phyloP scores from a whole-genome alignment of 2,113 vertebrate species.

The Eira barbara region DNA sequence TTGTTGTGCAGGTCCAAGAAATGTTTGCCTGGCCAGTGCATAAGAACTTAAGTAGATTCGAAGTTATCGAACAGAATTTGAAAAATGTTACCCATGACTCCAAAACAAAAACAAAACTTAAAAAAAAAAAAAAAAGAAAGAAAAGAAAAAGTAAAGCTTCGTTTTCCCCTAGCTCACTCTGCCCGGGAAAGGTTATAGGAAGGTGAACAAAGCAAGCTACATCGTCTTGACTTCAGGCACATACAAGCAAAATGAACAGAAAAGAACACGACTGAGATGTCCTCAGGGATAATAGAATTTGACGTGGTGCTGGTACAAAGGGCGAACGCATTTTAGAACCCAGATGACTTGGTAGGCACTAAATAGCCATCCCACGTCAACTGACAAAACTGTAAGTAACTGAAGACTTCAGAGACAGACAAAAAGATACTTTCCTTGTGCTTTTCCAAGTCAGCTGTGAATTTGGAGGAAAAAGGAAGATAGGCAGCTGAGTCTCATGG shows the following conservation, averaged over 20 bases:
- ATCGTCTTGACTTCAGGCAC: not conserved
- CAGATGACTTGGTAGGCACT: not conserved
- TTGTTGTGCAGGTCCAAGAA: not conserved
- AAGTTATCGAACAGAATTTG: slow-evolving; percentile 37
- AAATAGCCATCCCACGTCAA: not conserved
- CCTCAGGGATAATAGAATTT: not conserved
- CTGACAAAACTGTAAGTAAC: not conserved
- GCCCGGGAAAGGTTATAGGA: not conserved
- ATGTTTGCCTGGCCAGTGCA: not conserved
- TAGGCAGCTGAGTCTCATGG: not conserved
- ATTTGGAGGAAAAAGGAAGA: not conserved
- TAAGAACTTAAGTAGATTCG: slow-evolving; percentile 19
- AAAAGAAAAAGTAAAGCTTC: not conserved
- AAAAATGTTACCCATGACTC: slow-evolving; percentile 41
- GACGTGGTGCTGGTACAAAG: not conserved
- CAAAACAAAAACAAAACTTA: slow-evolving; percentile 26
- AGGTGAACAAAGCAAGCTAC: not conserved
- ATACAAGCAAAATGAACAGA: not conserved
- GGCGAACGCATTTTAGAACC: not conserved
- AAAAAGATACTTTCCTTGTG: not conserved
- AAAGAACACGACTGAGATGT: not conserved
- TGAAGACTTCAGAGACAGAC: not conserved
- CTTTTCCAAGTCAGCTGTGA: not conserved
- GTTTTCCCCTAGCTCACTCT: not conserved
- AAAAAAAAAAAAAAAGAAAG: not conserved